Evolutionary conservation across 2,797 vertebrate genomes (phyloP).

Genomic region (Falco biarmicus): DNA sequence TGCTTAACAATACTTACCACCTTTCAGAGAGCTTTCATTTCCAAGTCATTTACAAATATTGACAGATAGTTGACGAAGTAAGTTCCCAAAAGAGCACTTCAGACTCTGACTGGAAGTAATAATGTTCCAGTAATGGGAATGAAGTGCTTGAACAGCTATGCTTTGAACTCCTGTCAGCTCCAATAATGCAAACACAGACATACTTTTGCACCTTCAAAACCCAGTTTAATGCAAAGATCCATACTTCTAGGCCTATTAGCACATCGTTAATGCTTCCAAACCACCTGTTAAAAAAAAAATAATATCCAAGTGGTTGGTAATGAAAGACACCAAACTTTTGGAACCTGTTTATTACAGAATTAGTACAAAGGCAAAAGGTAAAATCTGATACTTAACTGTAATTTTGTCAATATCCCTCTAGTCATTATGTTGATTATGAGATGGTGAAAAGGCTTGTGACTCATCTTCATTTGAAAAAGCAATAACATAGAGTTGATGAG

Average conservation of each 20-base stretch:
- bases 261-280: background rate
- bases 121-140: background rate
- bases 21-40: background rate
- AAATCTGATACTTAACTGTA: background rate
- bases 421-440: background rate
- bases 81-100: background rate
- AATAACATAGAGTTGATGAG: background rate
- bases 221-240: background rate
- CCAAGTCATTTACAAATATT: background rate
- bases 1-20: background rate
- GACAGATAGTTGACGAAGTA: background rate
- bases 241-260: background rate
- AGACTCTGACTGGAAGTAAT: background rate
- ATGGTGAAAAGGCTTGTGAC: background rate
- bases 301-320: background rate
- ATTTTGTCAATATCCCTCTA: background rate
- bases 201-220: slow-evolving; percentile 19
- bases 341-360: background rate
- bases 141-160: slow-evolving; percentile 14
- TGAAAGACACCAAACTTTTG: background rate
- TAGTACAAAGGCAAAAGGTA: background rate
- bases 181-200: slow-evolving; percentile 11
- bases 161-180: slow-evolving; percentile 13
- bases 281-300: background rate
- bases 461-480: background rate